Percentiles rank a stretch among this genome's conserved stretches.
Evolutionary conservation across 2,888 invertebrate genomes (phyloP).

Genomic region (Caprella mutica): DNA sequence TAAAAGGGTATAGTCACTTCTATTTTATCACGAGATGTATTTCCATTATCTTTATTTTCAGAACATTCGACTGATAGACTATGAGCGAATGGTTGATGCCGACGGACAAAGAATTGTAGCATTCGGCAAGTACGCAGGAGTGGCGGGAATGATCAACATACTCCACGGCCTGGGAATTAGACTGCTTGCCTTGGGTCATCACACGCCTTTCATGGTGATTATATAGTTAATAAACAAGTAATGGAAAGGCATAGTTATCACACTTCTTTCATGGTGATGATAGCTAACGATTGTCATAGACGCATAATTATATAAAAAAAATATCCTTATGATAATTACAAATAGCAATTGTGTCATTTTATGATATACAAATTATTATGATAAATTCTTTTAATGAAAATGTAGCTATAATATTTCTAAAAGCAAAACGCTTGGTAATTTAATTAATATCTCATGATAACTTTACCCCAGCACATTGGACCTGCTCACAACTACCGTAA

Average conservation of each 20-base stretch:
- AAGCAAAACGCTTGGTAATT: background rate
- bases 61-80: constrained; percentile 93
- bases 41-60: constrained; percentile 39
- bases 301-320: background rate
- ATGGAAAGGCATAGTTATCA: constrained; percentile 39
- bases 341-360: background rate
- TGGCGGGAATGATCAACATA: constrained; percentile 97
- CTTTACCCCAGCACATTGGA: constrained; percentile 66
- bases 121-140: constrained; percentile 96
- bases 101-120: constrained; percentile 86
- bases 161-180: constrained; percentile 91
- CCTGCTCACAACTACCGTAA: constrained; percentile 97
- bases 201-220: constrained; percentile 93
- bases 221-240: background rate
- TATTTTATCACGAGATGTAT: too few relatives aligned
- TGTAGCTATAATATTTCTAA: background rate
- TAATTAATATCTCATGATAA: background rate
- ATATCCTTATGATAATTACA: background rate
- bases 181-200: constrained; percentile 88
- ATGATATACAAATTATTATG: background rate
- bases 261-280: background rate
- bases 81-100: constrained; percentile 86
- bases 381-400: background rate
- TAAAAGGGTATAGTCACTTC: too few relatives aligned
- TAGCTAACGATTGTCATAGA: background rate